phyloP scores from a whole-genome alignment of 2,888 invertebrate species.

The Apotomis capreana region DNA sequence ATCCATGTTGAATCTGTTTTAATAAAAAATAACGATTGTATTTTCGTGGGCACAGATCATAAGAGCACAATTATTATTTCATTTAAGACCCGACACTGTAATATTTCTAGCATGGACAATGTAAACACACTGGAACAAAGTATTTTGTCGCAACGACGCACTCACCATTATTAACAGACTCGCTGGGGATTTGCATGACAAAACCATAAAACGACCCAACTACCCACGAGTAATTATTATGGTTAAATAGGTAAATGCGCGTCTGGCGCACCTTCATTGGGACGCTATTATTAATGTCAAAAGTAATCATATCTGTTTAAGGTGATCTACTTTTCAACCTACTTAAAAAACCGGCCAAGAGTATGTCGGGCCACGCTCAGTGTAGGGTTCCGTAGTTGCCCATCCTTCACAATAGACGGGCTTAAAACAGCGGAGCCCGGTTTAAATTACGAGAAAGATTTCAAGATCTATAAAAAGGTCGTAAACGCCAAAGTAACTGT shows the following conservation, averaged over 20 bases:
- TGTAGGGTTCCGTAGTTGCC: too few species aligned
- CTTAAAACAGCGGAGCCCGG: too few species aligned
- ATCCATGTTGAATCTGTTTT: too few species aligned
- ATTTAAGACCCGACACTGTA: background rate
- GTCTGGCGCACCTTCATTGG: background rate
- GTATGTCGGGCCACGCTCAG: too few species aligned
- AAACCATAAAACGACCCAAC: slow-evolving; percentile 39
- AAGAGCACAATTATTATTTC: background rate
- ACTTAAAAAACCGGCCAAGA: too few species aligned
- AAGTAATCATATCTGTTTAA: background rate
- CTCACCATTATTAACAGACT: slow-evolving; percentile 59
- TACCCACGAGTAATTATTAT: slow-evolving; percentile 20
- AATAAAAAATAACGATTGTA: too few species aligned
- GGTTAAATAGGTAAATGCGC: background rate
- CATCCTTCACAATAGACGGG: too few species aligned
- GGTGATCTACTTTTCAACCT: background rate
- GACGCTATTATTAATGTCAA: background rate
- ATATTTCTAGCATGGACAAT: background rate
- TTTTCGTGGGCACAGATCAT: too few species aligned
- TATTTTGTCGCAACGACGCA: slow-evolving; percentile 38
- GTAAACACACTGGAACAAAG: background rate
- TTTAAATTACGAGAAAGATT: too few species aligned
- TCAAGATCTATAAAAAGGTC: too few species aligned
- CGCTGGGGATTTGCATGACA: slow-evolving; percentile 56
- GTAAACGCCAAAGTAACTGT: too few species aligned